A percentile compares a stretch with the other conserved stretches of the same genome.
Conservation (phyloP, 2,888 invertebrate species). For the Entomobrya multifasciata region DNA sequence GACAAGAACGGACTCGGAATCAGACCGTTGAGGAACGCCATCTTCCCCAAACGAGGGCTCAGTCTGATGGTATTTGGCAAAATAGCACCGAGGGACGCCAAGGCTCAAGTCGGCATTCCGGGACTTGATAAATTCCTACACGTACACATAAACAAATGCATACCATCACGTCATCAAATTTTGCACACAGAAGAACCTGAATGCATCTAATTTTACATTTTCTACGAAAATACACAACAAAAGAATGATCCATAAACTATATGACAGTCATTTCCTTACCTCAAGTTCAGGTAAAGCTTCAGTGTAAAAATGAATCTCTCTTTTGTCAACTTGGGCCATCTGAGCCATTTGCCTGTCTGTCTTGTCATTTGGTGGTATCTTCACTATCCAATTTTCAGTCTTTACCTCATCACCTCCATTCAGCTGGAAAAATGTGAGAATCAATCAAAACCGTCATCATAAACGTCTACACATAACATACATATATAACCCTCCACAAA, state of each 20-base stretch:
- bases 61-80: constrained; percentile 78
- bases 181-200: neutral
- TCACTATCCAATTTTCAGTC: constrained; percentile 79
- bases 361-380: constrained; percentile 79
- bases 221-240: no score
- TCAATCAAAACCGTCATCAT: neutral
- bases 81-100: constrained; percentile 78
- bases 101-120: constrained; percentile 73
- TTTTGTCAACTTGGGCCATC: constrained; percentile 79
- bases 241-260: neutral
- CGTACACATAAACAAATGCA: neutral
- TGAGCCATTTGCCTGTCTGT: constrained; percentile 80
- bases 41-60: constrained; percentile 60
- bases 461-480: neutral
- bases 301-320: constrained; percentile 80
- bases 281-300: constrained; percentile 79
- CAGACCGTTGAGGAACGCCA: constrained; percentile 72
- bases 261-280: constrained; percentile 53
- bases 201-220: no score
- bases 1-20: constrained; percentile 76
- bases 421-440: constrained; percentile 6
- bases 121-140: constrained; percentile 76
- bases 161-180: neutral
- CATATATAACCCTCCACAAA: neutral
- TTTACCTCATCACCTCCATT: constrained; percentile 75